A percentile compares a stretch with the other conserved stretches of the same genome.
These are phyloP conservation scores for Cotesia chilonis DNA, from an alignment of 1,140 invertebrate species.

Conservation along the genomic window DNA sequence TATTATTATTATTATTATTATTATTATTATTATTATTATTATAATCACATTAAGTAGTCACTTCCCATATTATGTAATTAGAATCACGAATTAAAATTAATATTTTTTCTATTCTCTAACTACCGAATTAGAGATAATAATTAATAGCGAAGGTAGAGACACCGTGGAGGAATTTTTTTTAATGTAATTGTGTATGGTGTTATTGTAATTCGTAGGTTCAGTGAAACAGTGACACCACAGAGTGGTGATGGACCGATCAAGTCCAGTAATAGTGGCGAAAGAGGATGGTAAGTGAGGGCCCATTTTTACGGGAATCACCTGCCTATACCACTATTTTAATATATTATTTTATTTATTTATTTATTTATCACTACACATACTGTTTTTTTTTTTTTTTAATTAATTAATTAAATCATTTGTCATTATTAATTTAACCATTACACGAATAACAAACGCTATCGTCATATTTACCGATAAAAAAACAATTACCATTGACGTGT, in stretches of 20 bases:
- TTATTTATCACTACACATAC: slow-evolving; percentile 11
- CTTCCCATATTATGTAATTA: too few species aligned
- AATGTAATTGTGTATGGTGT: slow-evolving; percentile 60
- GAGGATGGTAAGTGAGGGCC: slow-evolving; percentile 64
- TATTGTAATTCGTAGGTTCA: slow-evolving; percentile 65
- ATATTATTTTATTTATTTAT: slow-evolving; percentile 28
- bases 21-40: too few species aligned
- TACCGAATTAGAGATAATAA: not conserved
- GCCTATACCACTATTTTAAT: slow-evolving; percentile 43
- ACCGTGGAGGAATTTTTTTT: slow-evolving; percentile 24
- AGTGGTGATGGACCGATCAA: slow-evolving; percentile 62
- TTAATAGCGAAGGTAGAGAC: not conserved
- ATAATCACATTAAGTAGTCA: too few species aligned
- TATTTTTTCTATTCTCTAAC: too few species aligned
- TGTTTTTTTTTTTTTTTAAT: not conserved
- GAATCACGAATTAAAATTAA: too few species aligned
- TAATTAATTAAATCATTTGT: not conserved
- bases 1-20: too few species aligned
- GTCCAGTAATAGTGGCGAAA: slow-evolving; percentile 63
- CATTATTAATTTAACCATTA: slow-evolving; percentile 6
- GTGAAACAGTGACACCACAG: slow-evolving; percentile 64
- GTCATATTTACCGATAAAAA: not conserved
- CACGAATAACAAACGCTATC: slow-evolving; percentile 1
- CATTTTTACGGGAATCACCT: slow-evolving; percentile 49
- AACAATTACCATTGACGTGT: not conserved